Conservation (phyloP, 2,888 invertebrate genomes). For the Mythimna ferrago region DNA sequence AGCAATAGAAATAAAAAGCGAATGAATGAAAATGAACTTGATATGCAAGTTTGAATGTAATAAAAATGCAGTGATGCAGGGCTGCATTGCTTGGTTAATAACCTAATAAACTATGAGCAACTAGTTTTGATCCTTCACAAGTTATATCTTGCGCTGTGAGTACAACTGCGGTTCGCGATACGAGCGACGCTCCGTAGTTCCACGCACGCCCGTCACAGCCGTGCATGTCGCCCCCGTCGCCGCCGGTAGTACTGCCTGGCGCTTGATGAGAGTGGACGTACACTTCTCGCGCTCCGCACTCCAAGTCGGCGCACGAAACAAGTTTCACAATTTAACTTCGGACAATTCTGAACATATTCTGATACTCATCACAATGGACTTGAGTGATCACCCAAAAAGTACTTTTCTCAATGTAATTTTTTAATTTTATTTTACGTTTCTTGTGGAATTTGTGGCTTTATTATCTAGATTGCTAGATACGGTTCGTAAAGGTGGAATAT, state of each 20-base stretch:
- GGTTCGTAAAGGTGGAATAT: conserved; percentile 81
- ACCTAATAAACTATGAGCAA: conserved; percentile 72
- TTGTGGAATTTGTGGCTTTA: conserved; percentile 84
- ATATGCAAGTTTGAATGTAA: conserved; percentile 31
- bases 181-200: conserved; percentile 80
- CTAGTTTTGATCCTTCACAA: conserved; percentile 78
- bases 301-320: conserved; percentile 81
- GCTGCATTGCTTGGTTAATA: conserved; percentile 61
- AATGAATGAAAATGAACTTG: conserved; percentile 44
- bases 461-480: conserved; percentile 82
- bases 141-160: conserved; percentile 54
- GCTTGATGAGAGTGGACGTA: conserved; percentile 80
- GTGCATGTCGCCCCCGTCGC: conserved; percentile 82
- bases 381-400: conserved; percentile 70
- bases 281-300: conserved; percentile 66
- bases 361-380: conserved; percentile 79
- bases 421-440: conserved; percentile 74
- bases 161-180: conserved; percentile 40
- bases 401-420: conserved; percentile 72
- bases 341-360: conserved; percentile 63
- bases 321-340: conserved; percentile 78
- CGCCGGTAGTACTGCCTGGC: conserved; percentile 79
- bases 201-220: conserved; percentile 70
- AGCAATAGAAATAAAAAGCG: conserved; percentile 35
- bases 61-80: conserved; percentile 45